These are phyloP conservation scores for Ditula angustiorana DNA, from an alignment of 2,888 invertebrate genomes.

Conservation along the genomic window DNA sequence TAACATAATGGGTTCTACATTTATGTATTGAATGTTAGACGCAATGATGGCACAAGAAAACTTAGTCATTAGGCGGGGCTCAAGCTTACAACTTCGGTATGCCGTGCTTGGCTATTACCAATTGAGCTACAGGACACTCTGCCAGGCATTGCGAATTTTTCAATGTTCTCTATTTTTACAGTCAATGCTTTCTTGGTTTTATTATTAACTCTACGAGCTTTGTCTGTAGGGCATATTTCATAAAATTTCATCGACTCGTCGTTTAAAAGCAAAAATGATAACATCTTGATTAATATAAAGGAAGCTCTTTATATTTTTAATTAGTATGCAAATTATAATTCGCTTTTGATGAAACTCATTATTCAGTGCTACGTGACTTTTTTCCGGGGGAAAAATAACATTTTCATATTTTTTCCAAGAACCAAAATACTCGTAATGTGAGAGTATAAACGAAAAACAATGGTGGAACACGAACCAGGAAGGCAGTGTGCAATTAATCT, in stretches of 20 bases:
- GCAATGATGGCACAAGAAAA: too few species aligned
- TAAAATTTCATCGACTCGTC: not conserved
- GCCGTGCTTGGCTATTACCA: too few species aligned
- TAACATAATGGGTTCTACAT: too few species aligned
- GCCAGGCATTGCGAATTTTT: too few species aligned
- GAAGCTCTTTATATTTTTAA: not conserved
- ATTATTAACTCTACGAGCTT: too few species aligned
- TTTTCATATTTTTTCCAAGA: constrained; percentile 37
- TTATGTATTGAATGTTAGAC: too few species aligned
- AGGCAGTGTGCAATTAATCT: constrained; percentile 52
- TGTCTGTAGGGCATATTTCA: too few species aligned
- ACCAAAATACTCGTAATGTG: constrained; percentile 45
- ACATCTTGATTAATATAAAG: constrained; percentile 1
- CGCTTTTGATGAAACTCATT: constrained; percentile 19
- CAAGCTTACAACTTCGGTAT: too few species aligned
- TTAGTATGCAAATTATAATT: constrained; percentile 16
- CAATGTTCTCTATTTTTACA: too few species aligned
- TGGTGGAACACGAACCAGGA: constrained; percentile 52
- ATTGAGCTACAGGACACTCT: too few species aligned
- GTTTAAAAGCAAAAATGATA: constrained; percentile 2
- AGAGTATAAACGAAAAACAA: constrained; percentile 52
- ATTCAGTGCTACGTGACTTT: constrained; percentile 15
- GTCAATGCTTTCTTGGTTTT: too few species aligned
- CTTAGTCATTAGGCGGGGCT: too few species aligned
- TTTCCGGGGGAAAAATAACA: not conserved